These are phyloP conservation scores for Baccha elongata DNA, from an alignment of 2,888 invertebrate genomes.

Conservation along the genomic window DNA sequence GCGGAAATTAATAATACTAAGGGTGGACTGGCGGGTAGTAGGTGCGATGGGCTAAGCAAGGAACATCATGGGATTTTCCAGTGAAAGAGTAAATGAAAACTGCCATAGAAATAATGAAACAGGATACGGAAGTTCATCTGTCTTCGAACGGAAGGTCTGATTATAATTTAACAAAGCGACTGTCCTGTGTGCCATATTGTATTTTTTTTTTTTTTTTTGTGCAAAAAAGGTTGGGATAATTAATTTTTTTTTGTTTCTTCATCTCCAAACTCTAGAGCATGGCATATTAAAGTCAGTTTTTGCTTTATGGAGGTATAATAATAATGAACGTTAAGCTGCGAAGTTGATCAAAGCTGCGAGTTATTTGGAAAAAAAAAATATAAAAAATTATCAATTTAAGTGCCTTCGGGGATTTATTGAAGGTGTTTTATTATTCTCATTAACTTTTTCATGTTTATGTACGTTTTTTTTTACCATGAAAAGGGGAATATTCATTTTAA, in stretches of 20 bases:
- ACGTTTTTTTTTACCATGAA: too few species aligned
- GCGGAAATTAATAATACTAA: constrained; percentile 66
- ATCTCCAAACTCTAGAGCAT: neutral
- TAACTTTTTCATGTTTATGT: too few species aligned
- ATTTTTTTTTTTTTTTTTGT: neutral
- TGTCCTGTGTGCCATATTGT: neutral
- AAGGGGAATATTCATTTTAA: too few species aligned
- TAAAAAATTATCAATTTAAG: too few species aligned
- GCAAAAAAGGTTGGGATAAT: neutral
- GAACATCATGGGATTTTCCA: constrained; percentile 5
- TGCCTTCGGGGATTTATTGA: too few species aligned
- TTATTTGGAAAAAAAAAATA: too few species aligned
- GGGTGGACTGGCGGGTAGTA: neutral
- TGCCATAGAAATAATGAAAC: constrained; percentile 12
- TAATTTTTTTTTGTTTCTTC: constrained; percentile 1
- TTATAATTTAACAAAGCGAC: neutral
- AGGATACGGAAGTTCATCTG: constrained; percentile 17
- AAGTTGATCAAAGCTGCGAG: neutral
- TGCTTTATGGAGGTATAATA: neutral
- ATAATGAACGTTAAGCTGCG: neutral
- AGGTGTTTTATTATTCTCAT: too few species aligned
- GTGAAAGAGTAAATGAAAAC: constrained; percentile 17
- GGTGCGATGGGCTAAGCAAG: neutral
- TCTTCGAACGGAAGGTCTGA: constrained; percentile 2
- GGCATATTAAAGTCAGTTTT: constrained; percentile 12